Evolutionary conservation across 2,888 invertebrate species (phyloP), one percentile per base, ranked within the genome.

Genomic region (Harpalus rufipes): DNA sequence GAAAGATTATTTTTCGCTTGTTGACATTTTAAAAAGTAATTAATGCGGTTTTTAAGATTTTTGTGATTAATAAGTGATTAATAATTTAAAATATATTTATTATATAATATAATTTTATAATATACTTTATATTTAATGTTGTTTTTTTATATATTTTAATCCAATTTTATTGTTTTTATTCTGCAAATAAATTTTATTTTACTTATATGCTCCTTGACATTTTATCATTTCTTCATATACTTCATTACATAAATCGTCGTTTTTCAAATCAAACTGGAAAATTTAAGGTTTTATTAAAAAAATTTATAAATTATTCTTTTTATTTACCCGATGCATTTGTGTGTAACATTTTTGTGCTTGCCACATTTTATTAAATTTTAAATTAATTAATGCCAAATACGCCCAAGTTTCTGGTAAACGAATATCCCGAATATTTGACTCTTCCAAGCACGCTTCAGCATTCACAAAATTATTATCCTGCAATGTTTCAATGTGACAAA

Each of bases 391-490:
- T 10, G 89, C 88, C 41, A 91, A 87, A 86, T 90, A 91, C 2
- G 88, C 91, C 91, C 91, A 91, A 16, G 88, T 88, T 86, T 90
- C 90, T 6, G 90, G 87, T 81, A 89, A 87, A 4, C 87, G 86
- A 85, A 90, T 90, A 87, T 91, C 90, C n/a, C 88, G 88, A 7
- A 88, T 81, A 87, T 91, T 91, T 1, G 91, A 89, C 86, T 91
- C 90, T 8, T 87, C 88, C 59, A 91, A 88, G 87, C 91, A 91
- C 86, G 90, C 90, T 87, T 91, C 91, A 0, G 91, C 90, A 83
- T 90, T 90, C 8, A 89, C 61, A 41, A 89, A 87, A 86, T 91
- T 90, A 51, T 89, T 89, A 87, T 90, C 88, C 87, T 89, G 85
- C 68, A 86, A 90, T 87, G 86, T 88, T 78, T 14, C 1, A n/a